phyloP scores from a whole-genome alignment of 2,888 invertebrate species.

The Tiliacea aurago region DNA sequence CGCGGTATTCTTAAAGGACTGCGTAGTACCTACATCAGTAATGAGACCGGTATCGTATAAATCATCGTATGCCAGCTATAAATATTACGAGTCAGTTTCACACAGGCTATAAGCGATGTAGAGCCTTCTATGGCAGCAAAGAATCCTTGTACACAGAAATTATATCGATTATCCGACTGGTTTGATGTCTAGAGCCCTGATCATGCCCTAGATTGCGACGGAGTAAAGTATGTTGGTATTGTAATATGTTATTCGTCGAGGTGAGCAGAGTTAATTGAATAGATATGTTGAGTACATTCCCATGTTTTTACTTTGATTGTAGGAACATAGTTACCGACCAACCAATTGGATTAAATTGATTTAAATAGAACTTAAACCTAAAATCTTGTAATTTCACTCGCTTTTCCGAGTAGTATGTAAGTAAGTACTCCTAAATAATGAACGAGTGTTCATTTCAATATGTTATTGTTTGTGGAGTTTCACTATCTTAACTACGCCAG shows the following conservation, averaged over 20 bases:
- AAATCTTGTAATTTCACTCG: neutral
- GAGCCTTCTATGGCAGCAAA: conserved; percentile 59
- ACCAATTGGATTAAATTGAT: neutral
- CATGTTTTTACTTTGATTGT: conserved; percentile 24
- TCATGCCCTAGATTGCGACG: conserved; percentile 42
- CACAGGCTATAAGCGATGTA: conserved; percentile 41
- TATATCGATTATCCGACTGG: conserved; percentile 48
- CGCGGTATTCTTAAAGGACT: conserved; percentile 13
- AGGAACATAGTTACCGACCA: conserved; percentile 8
- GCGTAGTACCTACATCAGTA: conserved; percentile 14
- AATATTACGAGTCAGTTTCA: conserved; percentile 60
- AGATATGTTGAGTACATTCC: conserved; percentile 10
- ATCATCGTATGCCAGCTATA: conserved; percentile 58
- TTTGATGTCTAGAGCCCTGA: conserved; percentile 52
- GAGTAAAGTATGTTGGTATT: conserved; percentile 42
- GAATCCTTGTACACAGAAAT: conserved; percentile 60
- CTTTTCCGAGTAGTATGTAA: neutral
- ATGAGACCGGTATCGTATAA: conserved; percentile 49
- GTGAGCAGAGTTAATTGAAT: conserved; percentile 31
- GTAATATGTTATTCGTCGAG: conserved; percentile 40
- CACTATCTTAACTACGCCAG: neutral
- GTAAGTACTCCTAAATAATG: neutral
- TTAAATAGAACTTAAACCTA: neutral
- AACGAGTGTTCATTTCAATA: neutral
- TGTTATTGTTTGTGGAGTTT: neutral